These are phyloP conservation scores for Steinernema carpocapsae DNA, from an alignment of 2,888 invertebrate genomes.

Conservation along the genomic window DNA sequence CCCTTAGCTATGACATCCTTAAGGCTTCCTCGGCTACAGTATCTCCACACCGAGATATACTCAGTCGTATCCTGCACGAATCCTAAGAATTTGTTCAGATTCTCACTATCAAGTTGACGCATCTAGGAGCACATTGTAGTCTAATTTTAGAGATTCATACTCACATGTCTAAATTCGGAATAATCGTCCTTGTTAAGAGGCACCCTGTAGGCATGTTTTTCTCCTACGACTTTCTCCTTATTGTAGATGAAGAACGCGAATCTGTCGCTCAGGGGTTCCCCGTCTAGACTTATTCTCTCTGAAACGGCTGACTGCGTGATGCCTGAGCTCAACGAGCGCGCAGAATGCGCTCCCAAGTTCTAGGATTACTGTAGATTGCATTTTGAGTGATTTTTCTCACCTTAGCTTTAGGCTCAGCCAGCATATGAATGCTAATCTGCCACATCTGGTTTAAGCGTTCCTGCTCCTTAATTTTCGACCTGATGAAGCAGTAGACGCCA, in stretches of 20 bases:
- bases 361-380: neutral
- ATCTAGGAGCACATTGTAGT: neutral
- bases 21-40: slow-evolving; percentile 57
- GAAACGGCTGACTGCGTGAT: slow-evolving; percentile 8
- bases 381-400: slow-evolving; percentile 41
- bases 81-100: slow-evolving; percentile 61
- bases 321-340: neutral
- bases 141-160: neutral
- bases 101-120: slow-evolving; percentile 52
- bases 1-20: slow-evolving; percentile 50
- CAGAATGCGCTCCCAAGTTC: neutral
- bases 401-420: slow-evolving; percentile 41
- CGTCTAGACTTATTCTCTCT: neutral
- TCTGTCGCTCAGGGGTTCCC: slow-evolving; percentile 16
- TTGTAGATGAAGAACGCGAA: slow-evolving; percentile 39
- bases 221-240: slow-evolving; percentile 32
- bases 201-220: slow-evolving; percentile 27
- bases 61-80: slow-evolving; percentile 60
- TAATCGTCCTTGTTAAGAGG: slow-evolving; percentile 5
- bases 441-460: slow-evolving; percentile 48
- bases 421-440: slow-evolving; percentile 46
- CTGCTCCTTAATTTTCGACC: slow-evolving; percentile 44
- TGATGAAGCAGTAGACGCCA: slow-evolving; percentile 11
- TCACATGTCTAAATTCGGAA: slow-evolving; percentile 38
- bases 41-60: slow-evolving; percentile 60